phyloP scores from a whole-genome alignment of 2,113 vertebrate species.

The pig (Sus scrofa) region DNA sequence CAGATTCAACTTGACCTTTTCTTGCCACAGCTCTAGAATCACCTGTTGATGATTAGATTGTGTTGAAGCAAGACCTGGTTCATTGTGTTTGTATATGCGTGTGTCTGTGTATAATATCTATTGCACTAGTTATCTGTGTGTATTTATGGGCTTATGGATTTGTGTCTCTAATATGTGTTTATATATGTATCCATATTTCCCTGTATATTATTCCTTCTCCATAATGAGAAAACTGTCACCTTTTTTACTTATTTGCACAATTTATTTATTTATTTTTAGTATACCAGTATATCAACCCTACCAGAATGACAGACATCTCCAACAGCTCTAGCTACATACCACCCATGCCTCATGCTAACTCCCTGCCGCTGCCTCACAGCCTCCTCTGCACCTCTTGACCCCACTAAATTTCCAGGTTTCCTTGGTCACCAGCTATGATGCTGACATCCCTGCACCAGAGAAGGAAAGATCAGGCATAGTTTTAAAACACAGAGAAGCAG shows the following conservation, averaged over 20 bases:
- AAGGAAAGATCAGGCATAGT: not conserved
- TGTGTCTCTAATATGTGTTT: not conserved
- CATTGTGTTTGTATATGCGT: not conserved
- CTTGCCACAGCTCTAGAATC: not conserved
- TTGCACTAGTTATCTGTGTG: not conserved
- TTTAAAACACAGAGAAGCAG: not conserved
- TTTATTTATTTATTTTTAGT: no score
- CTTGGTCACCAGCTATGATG: not conserved
- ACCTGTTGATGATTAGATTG: not conserved
- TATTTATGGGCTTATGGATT: not conserved
- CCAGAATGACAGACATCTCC: not conserved
- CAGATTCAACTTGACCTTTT: not conserved
- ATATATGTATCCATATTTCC: not conserved
- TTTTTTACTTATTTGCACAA: not conserved
- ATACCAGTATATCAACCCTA: not conserved
- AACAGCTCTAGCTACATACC: not conserved
- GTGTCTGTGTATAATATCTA: not conserved
- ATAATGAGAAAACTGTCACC: not conserved
- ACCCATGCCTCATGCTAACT: not conserved
- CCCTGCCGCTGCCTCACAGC: not conserved
- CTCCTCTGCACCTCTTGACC: fast-evolving
- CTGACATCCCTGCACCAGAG: not conserved
- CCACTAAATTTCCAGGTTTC: not conserved
- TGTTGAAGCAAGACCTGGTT: not conserved
- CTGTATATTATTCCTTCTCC: not conserved